Evolutionary conservation across 2,797 vertebrate species (phyloP), one percentile per base, ranked within the genome.

Genomic region (Pteronotus mesoamericanus): DNA sequence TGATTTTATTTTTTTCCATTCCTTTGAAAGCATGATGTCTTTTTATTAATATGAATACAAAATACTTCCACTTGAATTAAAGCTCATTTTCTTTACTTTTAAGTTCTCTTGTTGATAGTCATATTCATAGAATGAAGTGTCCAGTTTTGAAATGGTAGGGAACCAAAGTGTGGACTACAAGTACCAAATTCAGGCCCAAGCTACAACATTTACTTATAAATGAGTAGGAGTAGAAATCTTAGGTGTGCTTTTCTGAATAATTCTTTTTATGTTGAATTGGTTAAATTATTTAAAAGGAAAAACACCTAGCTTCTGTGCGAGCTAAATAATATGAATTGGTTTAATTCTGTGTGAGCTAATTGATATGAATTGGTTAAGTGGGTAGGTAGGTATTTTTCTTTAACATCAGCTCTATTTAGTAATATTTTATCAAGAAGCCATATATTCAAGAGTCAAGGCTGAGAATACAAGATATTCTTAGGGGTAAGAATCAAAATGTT

Each of bases 11-110:
- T 97, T 97, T 97, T 91, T 95, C 97, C 83, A 59, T 78, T 97
- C 97, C 69, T 96, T 16, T 95, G 88, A 94, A 93, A 91, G 97
- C 97, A 97, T 97, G 96, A 94, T 96, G 53, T 94, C 72, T 97
- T 98, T 98, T 97, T 77, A 95, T 88, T 94, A 66, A 0, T 53
- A 55, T 87, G 84, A 94, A 39, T 96, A 68, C 83, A 91, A 94
- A 89, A 96, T 95, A 68, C 74, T 86, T 95, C 79, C 84, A 86
- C 80, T 95, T 69, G 39, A 78, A 86, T 89, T 95, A 96, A 96
- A 96, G 39, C 53, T 97, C 32, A 22, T 4, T 53, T 98, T 93
- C 61, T 83, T 97, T 32, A 91, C 85, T 95, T 74, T 97, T 96
- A 42, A 94, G 37, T 96, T 97, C 61, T 75, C 77, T 94, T 74